Conservation (phyloP, 2,797 vertebrate species). For the Vireo griseus region DNA sequence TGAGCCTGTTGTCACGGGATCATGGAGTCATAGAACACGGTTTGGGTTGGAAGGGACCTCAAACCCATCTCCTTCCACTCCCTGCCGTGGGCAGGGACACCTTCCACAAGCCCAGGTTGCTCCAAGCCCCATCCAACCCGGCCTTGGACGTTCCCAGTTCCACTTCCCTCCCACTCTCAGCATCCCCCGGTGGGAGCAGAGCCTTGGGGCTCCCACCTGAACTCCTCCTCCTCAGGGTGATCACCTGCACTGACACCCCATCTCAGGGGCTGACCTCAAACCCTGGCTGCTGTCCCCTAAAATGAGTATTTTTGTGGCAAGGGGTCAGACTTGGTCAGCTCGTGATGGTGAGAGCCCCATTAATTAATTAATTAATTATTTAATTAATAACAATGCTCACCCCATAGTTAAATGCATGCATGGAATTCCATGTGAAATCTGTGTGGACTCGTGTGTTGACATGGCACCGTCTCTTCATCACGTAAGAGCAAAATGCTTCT, state of each 20-base stretch:
- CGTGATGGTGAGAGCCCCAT: slow-evolving; percentile 12
- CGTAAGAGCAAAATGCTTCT: background rate
- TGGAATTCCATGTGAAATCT: slow-evolving; percentile 22
- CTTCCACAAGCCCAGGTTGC: background rate
- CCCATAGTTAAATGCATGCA: background rate
- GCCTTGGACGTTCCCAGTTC: background rate
- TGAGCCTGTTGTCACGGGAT: background rate
- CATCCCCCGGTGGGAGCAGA: background rate
- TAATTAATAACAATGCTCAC: slow-evolving; percentile 29
- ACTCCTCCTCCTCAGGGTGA: background rate
- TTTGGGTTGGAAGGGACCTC: background rate
- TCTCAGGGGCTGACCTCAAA: background rate
- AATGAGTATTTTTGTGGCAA: background rate
- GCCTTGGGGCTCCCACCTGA: background rate
- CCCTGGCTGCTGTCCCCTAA: background rate
- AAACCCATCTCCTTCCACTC: background rate
- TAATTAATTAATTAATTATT: no score
- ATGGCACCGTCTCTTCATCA: background rate
- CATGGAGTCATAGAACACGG: rapidly evolving
- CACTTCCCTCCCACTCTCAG: rapidly evolving
- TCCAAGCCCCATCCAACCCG: rapidly evolving
- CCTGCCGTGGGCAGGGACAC: background rate
- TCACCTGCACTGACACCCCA: rapidly evolving
- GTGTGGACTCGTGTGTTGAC: background rate
- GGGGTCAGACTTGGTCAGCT: background rate